phyloP scores from a whole-genome alignment of 2,113 vertebrate genomes.

The Clarias batrachus region DNA sequence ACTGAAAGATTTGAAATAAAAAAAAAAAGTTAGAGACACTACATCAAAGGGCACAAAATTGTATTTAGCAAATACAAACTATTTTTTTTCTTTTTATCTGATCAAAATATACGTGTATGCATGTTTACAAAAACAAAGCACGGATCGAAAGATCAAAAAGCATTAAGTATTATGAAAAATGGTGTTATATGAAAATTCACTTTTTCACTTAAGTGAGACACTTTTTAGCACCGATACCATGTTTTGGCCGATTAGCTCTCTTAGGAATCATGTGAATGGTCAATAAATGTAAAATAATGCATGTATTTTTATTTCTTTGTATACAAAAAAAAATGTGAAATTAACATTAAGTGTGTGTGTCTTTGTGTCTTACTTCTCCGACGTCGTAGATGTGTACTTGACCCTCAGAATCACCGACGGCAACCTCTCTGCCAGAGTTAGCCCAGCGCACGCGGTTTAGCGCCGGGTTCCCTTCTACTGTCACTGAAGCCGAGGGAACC shows the following conservation, averaged over 20 bases:
- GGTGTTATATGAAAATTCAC: too few relatives aligned
- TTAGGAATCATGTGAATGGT: neutral
- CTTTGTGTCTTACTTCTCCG: conserved; percentile 83
- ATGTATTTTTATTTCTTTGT: neutral
- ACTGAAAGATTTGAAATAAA: too few relatives aligned
- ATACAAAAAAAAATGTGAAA: neutral
- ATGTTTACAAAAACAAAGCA: too few relatives aligned
- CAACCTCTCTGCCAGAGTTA: conserved; percentile 92
- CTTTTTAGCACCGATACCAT: too few relatives aligned
- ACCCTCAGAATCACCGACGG: conserved; percentile 96
- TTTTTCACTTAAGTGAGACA: too few relatives aligned
- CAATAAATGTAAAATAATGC: neutral
- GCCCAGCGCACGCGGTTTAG: conserved; percentile 96
- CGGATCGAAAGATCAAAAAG: too few relatives aligned
- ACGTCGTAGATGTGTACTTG: conserved; percentile 94
- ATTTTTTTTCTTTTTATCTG: too few relatives aligned
- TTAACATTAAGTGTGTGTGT: neutral
- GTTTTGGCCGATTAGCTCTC: neutral
- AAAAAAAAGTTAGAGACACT: too few relatives aligned
- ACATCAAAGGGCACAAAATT: too few relatives aligned
- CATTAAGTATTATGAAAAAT: too few relatives aligned
- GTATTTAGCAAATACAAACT: too few relatives aligned
- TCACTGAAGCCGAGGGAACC: conserved; percentile 93
- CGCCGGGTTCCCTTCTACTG: conserved; percentile 89
- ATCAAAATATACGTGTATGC: too few relatives aligned